phyloP scores from a whole-genome alignment of 2,113 vertebrate species.

The Phyllopteryx taeniolatus region DNA sequence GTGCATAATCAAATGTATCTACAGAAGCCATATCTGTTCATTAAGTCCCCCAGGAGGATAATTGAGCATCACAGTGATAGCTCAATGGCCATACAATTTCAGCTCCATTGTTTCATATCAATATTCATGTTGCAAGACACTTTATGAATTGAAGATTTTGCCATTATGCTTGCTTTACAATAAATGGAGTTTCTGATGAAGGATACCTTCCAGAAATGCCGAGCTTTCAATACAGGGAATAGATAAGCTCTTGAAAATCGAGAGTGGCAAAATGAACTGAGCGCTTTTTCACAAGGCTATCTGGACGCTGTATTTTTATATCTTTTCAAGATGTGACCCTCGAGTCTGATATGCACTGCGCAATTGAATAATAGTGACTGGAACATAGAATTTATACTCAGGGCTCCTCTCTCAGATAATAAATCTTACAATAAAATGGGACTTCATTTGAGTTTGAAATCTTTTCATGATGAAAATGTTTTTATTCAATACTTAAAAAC shows the following conservation, averaged over 20 bases:
- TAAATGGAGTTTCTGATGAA: slow-evolving; percentile 8
- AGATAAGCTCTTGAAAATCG: slow-evolving; percentile 25
- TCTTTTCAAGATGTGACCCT: slow-evolving; percentile 23
- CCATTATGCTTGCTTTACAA: slow-evolving; percentile 30
- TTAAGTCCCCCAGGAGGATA: slow-evolving; percentile 25
- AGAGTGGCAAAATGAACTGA: slow-evolving; percentile 1
- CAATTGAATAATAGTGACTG: slow-evolving; percentile 17
- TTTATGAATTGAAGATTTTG: slow-evolving; percentile 40
- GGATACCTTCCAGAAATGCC: slow-evolving; percentile 18
- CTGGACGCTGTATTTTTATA: slow-evolving; percentile 17
- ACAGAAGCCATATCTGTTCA: slow-evolving; percentile 24
- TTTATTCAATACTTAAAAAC: slow-evolving; percentile 1
- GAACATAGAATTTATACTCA: slow-evolving; percentile 4
- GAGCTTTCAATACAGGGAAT: slow-evolving; percentile 8
- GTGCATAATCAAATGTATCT: background rate
- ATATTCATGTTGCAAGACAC: slow-evolving; percentile 22
- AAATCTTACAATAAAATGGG: slow-evolving; percentile 31
- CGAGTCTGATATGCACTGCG: slow-evolving; percentile 11
- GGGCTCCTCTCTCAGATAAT: slow-evolving; percentile 30
- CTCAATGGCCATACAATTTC: slow-evolving; percentile 37
- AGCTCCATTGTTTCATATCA: slow-evolving; percentile 37
- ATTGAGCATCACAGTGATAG: slow-evolving; percentile 30
- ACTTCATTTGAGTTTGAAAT: slow-evolving; percentile 39
- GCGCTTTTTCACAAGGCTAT: slow-evolving; percentile 20
- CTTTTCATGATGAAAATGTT: slow-evolving; percentile 19